Percentiles rank a stretch among this genome's conserved stretches.
Evolutionary conservation across 2,113 vertebrate genomes (phyloP).

Genomic region (Leiothrix lutea): DNA sequence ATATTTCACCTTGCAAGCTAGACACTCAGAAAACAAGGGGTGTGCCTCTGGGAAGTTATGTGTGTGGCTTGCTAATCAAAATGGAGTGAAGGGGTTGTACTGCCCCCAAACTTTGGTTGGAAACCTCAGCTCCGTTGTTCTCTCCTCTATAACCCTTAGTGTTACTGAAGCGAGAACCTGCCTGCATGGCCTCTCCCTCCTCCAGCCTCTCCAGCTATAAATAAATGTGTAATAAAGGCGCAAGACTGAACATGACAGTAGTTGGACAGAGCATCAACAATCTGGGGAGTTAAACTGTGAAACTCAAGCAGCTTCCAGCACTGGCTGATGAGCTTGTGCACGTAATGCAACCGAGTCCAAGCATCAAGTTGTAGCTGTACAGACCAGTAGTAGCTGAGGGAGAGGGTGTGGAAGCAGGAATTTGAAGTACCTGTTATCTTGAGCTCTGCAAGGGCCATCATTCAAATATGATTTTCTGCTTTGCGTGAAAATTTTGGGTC

Average conservation of each 20-base stretch:
- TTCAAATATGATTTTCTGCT: not conserved
- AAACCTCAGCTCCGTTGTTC: not conserved
- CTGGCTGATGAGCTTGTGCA: not conserved
- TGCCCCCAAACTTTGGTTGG: not conserved
- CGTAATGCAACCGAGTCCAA: accelerated
- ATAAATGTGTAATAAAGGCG: not conserved
- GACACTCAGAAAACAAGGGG: not conserved
- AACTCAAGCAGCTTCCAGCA: not conserved
- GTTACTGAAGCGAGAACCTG: not conserved
- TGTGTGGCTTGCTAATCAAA: not conserved
- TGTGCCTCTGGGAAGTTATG: not conserved
- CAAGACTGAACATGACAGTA: not conserved
- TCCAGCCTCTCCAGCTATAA: not conserved
- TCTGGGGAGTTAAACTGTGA: not conserved
- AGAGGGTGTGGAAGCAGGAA: not conserved
- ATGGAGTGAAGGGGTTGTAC: not conserved
- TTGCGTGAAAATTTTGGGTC: not conserved
- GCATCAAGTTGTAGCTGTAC: not conserved
- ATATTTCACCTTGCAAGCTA: not conserved
- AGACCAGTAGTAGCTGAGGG: not conserved
- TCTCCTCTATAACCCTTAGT: not conserved
- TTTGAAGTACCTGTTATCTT: not conserved
- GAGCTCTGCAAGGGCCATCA: not conserved
- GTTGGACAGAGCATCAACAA: not conserved
- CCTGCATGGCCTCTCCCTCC: not conserved